phyloP scores from a whole-genome alignment of 2,888 invertebrate species.

The Ichneumon xanthorius region DNA sequence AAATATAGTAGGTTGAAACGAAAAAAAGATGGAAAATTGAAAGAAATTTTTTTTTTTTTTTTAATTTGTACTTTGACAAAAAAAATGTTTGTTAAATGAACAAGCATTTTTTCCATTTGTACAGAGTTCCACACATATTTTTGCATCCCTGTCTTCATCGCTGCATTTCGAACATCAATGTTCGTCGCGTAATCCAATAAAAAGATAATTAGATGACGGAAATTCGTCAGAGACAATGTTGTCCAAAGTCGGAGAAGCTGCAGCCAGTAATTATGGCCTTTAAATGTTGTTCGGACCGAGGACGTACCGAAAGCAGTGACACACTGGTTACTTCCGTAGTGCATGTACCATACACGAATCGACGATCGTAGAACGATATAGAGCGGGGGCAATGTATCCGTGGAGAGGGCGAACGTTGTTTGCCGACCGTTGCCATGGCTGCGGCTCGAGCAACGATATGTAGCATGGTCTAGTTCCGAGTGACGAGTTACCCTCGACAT shows the following conservation, averaged over 20 bases:
- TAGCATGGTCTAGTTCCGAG: slow-evolving; percentile 70
- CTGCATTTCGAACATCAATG: too few species aligned
- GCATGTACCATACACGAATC: slow-evolving; percentile 27
- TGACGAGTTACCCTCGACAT: slow-evolving; percentile 52
- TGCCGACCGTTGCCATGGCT: slow-evolving; percentile 70
- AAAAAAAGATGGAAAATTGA: too few species aligned
- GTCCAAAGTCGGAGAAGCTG: background rate
- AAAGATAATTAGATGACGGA: too few species aligned
- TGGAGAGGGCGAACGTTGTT: slow-evolving; percentile 66
- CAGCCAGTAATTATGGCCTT: background rate
- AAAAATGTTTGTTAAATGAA: too few species aligned
- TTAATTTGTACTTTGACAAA: too few species aligned
- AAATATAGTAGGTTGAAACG: too few species aligned
- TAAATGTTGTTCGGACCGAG: background rate
- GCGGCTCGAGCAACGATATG: slow-evolving; percentile 69
- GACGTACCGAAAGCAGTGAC: slow-evolving; percentile 11
- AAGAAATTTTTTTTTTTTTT: too few species aligned
- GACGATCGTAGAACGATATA: slow-evolving; percentile 31
- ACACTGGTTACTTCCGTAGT: slow-evolving; percentile 10
- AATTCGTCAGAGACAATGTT: background rate
- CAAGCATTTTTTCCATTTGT: too few species aligned
- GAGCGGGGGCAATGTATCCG: slow-evolving; percentile 50
- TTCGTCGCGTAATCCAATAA: too few species aligned
- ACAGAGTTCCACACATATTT: too few species aligned
- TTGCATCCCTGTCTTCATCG: too few species aligned